phyloP scores from a whole-genome alignment of 2,888 invertebrate species.

The Pachymerium ferrugineum region DNA sequence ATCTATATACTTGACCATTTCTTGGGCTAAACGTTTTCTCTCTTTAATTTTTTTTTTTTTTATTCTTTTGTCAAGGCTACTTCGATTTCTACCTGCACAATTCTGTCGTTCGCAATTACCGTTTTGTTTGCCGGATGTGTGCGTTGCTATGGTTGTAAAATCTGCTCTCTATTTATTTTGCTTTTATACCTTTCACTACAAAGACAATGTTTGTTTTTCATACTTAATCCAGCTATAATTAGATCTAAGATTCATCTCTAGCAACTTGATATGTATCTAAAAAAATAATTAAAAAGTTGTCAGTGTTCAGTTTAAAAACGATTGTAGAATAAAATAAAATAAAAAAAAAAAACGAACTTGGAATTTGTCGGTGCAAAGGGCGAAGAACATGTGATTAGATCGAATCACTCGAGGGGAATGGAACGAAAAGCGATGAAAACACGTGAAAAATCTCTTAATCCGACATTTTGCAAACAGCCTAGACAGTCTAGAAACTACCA shows the following conservation, averaged over 20 bases:
- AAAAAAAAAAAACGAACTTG: neutral
- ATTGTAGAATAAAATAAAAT: neutral
- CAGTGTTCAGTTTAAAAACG: no score
- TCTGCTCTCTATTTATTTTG: neutral
- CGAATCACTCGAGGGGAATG: neutral
- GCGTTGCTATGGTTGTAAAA: slow-evolving; percentile 2
- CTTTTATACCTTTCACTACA: neutral
- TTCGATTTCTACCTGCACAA: neutral
- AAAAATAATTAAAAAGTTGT: neutral
- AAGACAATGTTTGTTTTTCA: neutral
- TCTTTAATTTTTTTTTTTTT: neutral
- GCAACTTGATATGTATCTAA: neutral
- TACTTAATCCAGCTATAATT: neutral
- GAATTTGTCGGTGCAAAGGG: neutral
- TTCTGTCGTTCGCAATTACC: neutral
- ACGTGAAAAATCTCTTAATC: neutral
- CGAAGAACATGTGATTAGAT: neutral
- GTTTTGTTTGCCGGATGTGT: neutral
- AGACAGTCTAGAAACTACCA: neutral
- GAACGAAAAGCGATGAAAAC: slow-evolving; percentile 2
- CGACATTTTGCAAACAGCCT: neutral
- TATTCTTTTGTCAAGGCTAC: neutral
- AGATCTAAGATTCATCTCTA: neutral
- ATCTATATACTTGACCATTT: no score
- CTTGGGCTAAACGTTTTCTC: no score